Conservation (phyloP, 2,888 invertebrate genomes). For the Cybosia mesomella region DNA sequence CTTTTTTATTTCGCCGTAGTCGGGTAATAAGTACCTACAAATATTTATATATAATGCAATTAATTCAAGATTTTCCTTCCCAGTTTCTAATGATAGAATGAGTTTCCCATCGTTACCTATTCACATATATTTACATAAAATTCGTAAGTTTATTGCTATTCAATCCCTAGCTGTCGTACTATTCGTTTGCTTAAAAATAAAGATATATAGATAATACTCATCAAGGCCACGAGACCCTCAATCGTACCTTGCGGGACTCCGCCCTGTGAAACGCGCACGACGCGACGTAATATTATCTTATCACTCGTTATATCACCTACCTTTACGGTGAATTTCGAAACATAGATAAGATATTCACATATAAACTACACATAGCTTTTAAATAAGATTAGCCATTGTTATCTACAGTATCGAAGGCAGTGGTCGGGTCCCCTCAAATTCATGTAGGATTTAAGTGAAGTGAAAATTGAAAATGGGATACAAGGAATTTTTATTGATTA, state of each 20-base stretch:
- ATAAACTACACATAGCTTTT: constrained; percentile 59
- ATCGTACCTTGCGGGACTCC: constrained; percentile 56
- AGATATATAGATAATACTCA: constrained; percentile 14
- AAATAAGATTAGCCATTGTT: constrained; percentile 58
- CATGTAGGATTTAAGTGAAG: constrained; percentile 47
- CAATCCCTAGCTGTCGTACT: background rate
- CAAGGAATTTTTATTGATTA: constrained; percentile 53
- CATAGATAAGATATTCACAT: constrained; percentile 70
- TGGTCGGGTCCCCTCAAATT: constrained; percentile 47
- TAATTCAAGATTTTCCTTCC: background rate
- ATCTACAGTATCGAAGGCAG: constrained; percentile 58
- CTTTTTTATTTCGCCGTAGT: background rate
- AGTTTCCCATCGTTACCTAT: background rate
- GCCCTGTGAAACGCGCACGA: constrained; percentile 37
- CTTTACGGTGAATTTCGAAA: constrained; percentile 82
- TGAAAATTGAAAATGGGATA: constrained; percentile 60
- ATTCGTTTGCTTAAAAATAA: constrained; percentile 15
- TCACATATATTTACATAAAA: background rate
- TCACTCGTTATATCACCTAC: constrained; percentile 68
- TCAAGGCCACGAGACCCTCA: constrained; percentile 28
- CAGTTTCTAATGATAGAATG: constrained; percentile 1
- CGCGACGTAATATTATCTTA: constrained; percentile 52
- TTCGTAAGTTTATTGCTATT: background rate
- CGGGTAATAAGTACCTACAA: background rate
- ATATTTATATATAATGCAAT: background rate